phyloP scores from a whole-genome alignment of 2,113 vertebrate species.

The Equus quagga region DNA sequence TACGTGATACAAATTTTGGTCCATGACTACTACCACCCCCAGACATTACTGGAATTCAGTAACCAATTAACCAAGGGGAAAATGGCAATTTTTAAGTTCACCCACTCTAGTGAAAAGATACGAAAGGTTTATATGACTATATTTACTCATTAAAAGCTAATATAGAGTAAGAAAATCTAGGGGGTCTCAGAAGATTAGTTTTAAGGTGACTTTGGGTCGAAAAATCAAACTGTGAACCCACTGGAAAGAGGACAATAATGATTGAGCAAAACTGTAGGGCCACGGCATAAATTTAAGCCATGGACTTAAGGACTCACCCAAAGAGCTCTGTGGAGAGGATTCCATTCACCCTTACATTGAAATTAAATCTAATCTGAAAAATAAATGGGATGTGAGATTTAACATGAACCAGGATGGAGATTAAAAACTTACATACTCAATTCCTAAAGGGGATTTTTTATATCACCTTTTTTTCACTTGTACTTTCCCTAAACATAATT shows the following conservation, averaged over 20 bases:
- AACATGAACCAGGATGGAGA: neutral
- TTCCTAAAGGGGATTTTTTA: constrained; percentile 33
- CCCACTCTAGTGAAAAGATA: neutral
- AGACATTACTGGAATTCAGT: constrained; percentile 26
- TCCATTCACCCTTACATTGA: constrained; percentile 79
- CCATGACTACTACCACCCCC: neutral
- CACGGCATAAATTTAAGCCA: neutral
- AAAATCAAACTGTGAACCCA: constrained; percentile 32
- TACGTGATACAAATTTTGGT: constrained; percentile 14
- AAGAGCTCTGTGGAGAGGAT: constrained; percentile 68
- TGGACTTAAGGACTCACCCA: constrained; percentile 72
- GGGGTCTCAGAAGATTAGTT: constrained; percentile 36
- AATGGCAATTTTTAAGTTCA: constrained; percentile 43
- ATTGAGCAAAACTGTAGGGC: constrained; percentile 13
- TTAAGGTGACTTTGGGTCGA: constrained; percentile 35
- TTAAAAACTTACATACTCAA: neutral
- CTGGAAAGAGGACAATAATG: neutral
- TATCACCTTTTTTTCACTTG: neutral
- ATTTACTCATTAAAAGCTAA: constrained; percentile 51
- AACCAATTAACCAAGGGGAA: neutral
- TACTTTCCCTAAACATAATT: neutral
- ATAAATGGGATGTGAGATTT: constrained; percentile 15
- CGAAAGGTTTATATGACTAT: neutral
- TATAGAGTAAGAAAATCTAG: constrained; percentile 19
- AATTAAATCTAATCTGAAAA: constrained; percentile 82